Conservation (phyloP, 2,888 invertebrate species). For the Bruchidius siliquastri region DNA sequence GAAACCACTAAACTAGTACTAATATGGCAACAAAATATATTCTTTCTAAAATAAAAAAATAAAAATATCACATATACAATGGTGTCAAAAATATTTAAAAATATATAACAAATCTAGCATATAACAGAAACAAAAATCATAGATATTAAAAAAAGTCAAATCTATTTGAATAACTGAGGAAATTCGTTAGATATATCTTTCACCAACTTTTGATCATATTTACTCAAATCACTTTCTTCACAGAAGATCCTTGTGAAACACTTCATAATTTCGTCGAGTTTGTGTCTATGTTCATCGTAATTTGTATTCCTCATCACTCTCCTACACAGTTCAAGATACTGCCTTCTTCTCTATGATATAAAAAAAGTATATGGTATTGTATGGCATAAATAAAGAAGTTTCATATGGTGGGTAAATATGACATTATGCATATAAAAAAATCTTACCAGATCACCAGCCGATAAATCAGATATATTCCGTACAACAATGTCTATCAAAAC, state of each 20-base stretch:
- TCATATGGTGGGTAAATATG: too few relatives aligned
- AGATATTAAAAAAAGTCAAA: neutral
- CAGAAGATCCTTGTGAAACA: constrained; percentile 84
- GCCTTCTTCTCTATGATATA: constrained; percentile 60
- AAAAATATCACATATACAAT: too few relatives aligned
- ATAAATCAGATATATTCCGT: constrained; percentile 83
- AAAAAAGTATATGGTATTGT: too few relatives aligned
- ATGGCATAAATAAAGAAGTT: too few relatives aligned
- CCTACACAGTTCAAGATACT: constrained; percentile 74
- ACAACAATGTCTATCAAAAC: constrained; percentile 91
- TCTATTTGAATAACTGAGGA: constrained; percentile 66
- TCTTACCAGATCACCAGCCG: constrained; percentile 76
- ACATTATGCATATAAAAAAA: too few relatives aligned
- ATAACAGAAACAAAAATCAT: constrained; percentile 1
- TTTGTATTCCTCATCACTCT: constrained; percentile 77
- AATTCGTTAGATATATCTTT: constrained; percentile 81
- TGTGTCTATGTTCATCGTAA: constrained; percentile 74
- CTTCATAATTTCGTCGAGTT: constrained; percentile 74
- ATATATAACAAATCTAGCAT: constrained; percentile 10
- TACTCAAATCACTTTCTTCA: constrained; percentile 72
- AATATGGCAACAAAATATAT: neutral
- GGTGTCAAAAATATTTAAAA: neutral
- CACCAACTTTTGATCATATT: constrained; percentile 71
- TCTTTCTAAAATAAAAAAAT: too few relatives aligned
- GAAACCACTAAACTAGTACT: neutral